Conservation (phyloP, 2,113 vertebrate species). For the Chrysochloris asiatica region DNA sequence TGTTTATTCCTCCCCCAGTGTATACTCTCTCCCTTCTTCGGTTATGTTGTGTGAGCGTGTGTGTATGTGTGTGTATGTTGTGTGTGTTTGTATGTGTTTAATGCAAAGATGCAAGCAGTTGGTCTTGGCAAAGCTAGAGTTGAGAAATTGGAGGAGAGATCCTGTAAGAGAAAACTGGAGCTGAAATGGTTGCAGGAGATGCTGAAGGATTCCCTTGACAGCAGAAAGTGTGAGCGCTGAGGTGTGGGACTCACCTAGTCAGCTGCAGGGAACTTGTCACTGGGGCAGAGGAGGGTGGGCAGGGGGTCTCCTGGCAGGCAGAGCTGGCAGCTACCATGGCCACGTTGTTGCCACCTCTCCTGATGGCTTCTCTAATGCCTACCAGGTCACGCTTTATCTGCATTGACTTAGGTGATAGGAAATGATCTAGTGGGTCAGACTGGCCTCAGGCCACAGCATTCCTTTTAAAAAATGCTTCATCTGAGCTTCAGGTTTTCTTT, state of each 20-base stretch:
- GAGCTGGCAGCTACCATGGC: neutral
- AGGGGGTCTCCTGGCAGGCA: neutral
- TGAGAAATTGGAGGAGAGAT: neutral
- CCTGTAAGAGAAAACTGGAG: neutral
- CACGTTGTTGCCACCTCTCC: neutral
- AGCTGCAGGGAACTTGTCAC: neutral
- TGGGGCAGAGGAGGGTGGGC: neutral
- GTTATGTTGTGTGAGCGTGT: neutral
- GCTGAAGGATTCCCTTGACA: neutral
- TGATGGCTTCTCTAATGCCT: neutral
- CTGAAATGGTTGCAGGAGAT: neutral
- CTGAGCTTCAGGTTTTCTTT: too few species aligned
- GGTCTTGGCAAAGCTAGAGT: neutral
- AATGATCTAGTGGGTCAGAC: too few species aligned
- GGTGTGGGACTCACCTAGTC: neutral
- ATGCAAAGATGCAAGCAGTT: neutral
- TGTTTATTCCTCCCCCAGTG: neutral
- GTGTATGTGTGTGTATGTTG: neutral
- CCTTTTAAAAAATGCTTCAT: too few species aligned
- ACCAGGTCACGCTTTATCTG: rapidly evolving
- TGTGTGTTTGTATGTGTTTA: neutral
- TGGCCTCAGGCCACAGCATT: too few species aligned
- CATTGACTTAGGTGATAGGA: neutral
- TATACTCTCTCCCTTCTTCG: neutral
- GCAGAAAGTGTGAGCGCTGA: neutral